Evolutionary conservation across 2,797 vertebrate genomes (phyloP), one percentile per base, ranked within the genome.

Genomic region (Philypnodon macrostomus): DNA sequence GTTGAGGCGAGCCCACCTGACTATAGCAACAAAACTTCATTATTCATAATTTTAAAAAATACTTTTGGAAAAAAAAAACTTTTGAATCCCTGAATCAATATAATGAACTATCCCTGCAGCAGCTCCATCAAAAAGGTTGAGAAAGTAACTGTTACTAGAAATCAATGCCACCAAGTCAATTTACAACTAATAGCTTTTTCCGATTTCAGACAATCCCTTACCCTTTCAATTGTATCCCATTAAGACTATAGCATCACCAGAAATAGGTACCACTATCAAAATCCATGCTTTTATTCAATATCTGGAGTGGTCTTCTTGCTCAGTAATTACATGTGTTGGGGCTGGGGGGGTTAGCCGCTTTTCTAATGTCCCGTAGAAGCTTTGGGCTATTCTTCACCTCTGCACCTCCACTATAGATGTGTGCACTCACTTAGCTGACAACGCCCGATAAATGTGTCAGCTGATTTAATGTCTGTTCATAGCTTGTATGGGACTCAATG

Each of bases 91-190:
- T 49, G 58, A 42, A 52, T 35, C 46, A 64, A n/a, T 26, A 64
- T 84, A 79, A 86, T 84, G 67, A 66, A 75, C 69, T 63, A 50
- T 63, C 47, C 45, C 49, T 26, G 57, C 46, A 68, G 50, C 37
- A 61, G 73, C 70, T 53, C 73, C 12, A 80, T 70, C 27, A 74
- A 63, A 58, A 30, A 59, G 67, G 58, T 69, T 51, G 70, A 41
- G 79, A 52, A 53, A 24, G 14, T 41, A 34, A 63, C 63, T 81
- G 51, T 67, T 53, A 81, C 67, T 44, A 54, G 47, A 76, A 78
- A 87, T 84, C 72, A 77, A 87, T 84, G 77, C 45, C 48, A 40
- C 52, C 32, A 39, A 81, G 78, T 81, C 74, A 77, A 80, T 85
- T 83, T 79, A 51, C 59, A 71, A 64, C 75, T 60, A 39, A 68